Conservation (phyloP, 2,113 vertebrate species). For the Phaethon lepturus region DNA sequence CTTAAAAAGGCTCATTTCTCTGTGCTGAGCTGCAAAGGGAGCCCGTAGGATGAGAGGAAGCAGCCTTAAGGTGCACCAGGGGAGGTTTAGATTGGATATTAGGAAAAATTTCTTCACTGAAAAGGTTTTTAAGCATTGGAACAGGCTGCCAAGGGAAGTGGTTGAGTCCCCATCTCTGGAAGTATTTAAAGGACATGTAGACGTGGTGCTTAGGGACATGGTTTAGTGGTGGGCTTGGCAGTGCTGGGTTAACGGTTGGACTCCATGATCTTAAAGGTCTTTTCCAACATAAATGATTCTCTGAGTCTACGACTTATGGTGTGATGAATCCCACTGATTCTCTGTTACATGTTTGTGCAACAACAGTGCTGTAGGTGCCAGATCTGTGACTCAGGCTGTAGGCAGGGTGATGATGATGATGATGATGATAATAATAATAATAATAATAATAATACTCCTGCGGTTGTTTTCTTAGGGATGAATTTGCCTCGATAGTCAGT, state of each 20-base stretch:
- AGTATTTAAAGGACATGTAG: too few relatives aligned
- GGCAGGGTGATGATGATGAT: background rate
- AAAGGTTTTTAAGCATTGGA: too few relatives aligned
- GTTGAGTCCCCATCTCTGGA: too few relatives aligned
- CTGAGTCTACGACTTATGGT: background rate
- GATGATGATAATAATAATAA: background rate
- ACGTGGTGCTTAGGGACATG: too few relatives aligned
- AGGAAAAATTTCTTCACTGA: too few relatives aligned
- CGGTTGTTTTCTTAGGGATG: background rate
- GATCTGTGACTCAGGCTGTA: background rate
- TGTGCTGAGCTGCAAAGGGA: background rate
- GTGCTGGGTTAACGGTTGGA: too few relatives aligned
- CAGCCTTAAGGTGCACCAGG: background rate
- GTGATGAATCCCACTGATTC: background rate
- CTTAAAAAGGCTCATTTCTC: background rate
- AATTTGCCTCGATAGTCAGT: background rate
- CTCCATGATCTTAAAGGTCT: too few relatives aligned
- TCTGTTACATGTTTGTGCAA: background rate
- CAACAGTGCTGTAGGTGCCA: background rate
- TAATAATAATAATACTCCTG: background rate
- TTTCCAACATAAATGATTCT: too few relatives aligned
- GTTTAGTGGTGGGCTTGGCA: too few relatives aligned
- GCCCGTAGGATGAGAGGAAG: accelerated
- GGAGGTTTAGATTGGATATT: too few relatives aligned
- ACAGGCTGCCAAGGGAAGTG: too few relatives aligned